Evolutionary conservation across 2,888 invertebrate genomes (phyloP).

Genomic region (Meta bourneti): DNA sequence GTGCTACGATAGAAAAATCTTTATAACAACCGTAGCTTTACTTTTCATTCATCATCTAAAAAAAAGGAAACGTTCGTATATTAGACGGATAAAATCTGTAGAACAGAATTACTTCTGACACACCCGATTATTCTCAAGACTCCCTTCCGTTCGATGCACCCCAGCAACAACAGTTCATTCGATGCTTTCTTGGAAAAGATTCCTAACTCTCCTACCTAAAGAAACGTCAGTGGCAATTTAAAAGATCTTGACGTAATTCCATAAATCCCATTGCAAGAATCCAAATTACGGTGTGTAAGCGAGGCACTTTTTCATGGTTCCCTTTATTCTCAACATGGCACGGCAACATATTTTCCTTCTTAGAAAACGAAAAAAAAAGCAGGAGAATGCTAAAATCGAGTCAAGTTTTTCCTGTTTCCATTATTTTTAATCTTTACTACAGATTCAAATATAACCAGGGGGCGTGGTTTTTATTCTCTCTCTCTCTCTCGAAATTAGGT

Average conservation of each 20-base stretch:
- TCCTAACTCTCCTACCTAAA: neutral
- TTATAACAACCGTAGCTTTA: no score
- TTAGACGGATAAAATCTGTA: no score
- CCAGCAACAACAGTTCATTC: no score
- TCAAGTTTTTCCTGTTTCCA: slow-evolving; percentile 43
- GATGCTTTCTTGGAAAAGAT: neutral
- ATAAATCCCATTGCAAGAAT: slow-evolving; percentile 4
- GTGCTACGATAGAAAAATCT: no score
- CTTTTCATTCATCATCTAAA: no score
- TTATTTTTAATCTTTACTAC: slow-evolving; percentile 46
- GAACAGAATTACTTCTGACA: no score
- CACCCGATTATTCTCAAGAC: no score
- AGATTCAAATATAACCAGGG: neutral
- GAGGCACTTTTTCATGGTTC: neutral
- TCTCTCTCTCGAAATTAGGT: neutral
- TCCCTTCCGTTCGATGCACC: no score
- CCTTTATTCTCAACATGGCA: neutral
- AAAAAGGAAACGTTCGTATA: no score
- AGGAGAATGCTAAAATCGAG: slow-evolving; percentile 24
- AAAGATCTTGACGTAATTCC: slow-evolving; percentile 21
- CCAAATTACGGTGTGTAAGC: neutral
- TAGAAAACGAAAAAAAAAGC: neutral
- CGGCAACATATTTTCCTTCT: neutral
- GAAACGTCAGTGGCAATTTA: neutral
- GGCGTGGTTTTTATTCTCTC: neutral